Evolutionary conservation across 35 echinoderm and acorn worm species (phyloP), one percentile per base, ranked within the genome.

Genomic region (Holothuria glaberrima): DNA sequence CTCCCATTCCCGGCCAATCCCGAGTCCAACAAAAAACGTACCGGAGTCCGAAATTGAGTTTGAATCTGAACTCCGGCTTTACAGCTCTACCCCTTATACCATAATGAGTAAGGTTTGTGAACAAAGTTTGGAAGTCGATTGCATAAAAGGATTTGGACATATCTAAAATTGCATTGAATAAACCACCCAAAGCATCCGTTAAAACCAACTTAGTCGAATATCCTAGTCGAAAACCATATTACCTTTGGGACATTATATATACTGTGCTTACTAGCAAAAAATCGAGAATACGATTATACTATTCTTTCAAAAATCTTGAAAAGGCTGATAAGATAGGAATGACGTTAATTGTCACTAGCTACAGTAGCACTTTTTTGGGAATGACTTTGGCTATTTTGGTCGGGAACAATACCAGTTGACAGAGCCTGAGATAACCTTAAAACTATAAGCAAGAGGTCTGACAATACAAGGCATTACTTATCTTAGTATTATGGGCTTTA

Each of bases 181-280:
- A 19, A 68, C n/a, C n/a, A 20, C 30, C 65, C 65, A 68, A 25
- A 68, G n/a, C 65, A 68, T 68, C 5, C n/a, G 4, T 68, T 25
- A 68, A 68, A 68, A 29, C 65, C 13, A 68, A 29, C 65, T 68
- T 29, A 25, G 65, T 68, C 9, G 65, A 68, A 68, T 68, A 29
- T 68, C 65, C 13, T 68, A 26, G 65, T 68, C 14, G 65, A 68
- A 68, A 68, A 68, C 65, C 14, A 24, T 68, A 68, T 16, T 68
- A 29, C 13, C 13, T 29, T 25, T 68, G 12, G n/a, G 12, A 68
- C 13, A 68, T n/a, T n/a, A n/a, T n/a, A 20, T 12, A 68, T 68
- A 68, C 65, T 68, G 14, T 20, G 12, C 65, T 14, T 25, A 68
- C 65, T 68, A 68, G n/a, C n/a, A 25, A 68, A 68, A 68, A n/a